Conservation (phyloP, 2,113 vertebrate genomes). For the Drymodes brunneopygia region DNA sequence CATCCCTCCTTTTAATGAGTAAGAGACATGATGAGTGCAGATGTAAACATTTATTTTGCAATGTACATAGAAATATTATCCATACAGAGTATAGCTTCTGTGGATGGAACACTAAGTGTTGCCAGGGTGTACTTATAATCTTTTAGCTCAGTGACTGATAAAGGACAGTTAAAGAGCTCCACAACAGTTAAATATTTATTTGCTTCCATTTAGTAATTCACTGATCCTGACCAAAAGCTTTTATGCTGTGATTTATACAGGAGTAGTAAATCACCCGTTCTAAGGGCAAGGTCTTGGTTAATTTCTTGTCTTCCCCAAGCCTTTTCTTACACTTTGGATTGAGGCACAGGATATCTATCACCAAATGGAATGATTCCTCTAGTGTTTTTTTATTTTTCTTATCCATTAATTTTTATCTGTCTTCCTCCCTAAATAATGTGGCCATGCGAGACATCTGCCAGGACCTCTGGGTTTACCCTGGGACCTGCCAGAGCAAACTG, state of each 20-base stretch:
- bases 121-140: background rate
- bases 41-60: background rate
- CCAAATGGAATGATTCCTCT: background rate
- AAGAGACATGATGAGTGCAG: background rate
- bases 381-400: background rate
- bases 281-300: background rate
- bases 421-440: background rate
- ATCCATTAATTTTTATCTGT: background rate
- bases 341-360: background rate
- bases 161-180: background rate
- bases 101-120: background rate
- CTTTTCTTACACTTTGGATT: background rate
- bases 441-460: background rate
- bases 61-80: background rate
- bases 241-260: background rate
- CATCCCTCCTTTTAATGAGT: background rate
- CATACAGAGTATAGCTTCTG: background rate
- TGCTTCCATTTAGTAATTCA: background rate
- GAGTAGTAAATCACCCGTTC: background rate
- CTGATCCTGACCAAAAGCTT: background rate
- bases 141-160: background rate
- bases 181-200: background rate
- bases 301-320: background rate
- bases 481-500: background rate
- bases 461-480: background rate